phyloP scores from a whole-genome alignment of 2,113 vertebrate genomes.

The Oreochromis spilurus region DNA sequence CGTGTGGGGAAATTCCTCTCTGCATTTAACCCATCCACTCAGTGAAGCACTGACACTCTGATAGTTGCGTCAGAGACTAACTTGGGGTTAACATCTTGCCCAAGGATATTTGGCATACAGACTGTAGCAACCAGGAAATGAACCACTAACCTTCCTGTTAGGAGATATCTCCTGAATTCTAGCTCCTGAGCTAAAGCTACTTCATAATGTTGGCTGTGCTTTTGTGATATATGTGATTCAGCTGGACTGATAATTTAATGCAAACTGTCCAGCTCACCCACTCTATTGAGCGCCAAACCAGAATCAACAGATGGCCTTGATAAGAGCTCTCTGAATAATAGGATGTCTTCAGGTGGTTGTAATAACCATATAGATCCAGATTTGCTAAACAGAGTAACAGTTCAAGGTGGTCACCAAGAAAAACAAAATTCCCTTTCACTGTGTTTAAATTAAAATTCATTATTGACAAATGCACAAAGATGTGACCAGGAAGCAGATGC shows the following conservation, averaged over 20 bases:
- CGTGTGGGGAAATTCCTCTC: accelerated
- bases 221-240: not conserved
- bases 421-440: not conserved
- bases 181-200: not conserved
- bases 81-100: not conserved
- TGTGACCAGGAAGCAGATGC: not conserved
- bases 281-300: not conserved
- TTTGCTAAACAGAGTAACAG: not conserved
- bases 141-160: not conserved
- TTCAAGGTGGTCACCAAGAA: not conserved
- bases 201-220: accelerated
- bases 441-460: not conserved
- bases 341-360: not conserved
- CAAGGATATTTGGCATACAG: not conserved
- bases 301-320: not conserved
- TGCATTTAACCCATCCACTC: not conserved
- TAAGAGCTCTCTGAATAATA: not conserved
- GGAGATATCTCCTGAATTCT: not conserved
- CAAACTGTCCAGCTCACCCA: not conserved
- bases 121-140: not conserved
- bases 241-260: not conserved
- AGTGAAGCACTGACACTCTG: not conserved
- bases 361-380: not conserved
- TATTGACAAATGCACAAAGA: not conserved
- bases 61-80: not conserved